These are phyloP conservation scores for Lutjanus erythropterus DNA, from an alignment of 2,113 vertebrate genomes.

Conservation along the genomic window DNA sequence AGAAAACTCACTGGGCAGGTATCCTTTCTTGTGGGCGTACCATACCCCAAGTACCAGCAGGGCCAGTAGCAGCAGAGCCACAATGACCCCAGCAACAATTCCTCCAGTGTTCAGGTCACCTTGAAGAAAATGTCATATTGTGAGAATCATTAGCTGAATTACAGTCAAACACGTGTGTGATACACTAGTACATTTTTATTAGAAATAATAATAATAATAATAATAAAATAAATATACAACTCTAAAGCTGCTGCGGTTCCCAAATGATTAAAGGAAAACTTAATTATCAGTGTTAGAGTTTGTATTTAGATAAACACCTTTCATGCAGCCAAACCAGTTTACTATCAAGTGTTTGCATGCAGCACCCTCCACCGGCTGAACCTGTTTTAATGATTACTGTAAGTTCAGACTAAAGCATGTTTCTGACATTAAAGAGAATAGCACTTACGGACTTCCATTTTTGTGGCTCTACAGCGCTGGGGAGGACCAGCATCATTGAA, in stretches of 20 bases:
- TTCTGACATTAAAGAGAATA: background rate
- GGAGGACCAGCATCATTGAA: slow-evolving; percentile 72
- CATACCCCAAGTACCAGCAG: slow-evolving; percentile 79
- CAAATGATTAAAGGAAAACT: background rate
- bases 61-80: slow-evolving; percentile 78
- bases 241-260: background rate
- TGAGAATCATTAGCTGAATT: background rate
- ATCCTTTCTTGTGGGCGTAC: slow-evolving; percentile 91
- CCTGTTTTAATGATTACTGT: background rate
- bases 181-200: background rate
- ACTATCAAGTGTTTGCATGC: background rate
- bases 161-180: background rate
- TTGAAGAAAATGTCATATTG: slow-evolving; percentile 55
- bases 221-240: background rate
- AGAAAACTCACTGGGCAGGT: slow-evolving; percentile 88
- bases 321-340: slow-evolving; percentile 13
- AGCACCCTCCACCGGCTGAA: background rate
- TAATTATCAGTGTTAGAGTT: background rate
- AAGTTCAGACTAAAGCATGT: background rate
- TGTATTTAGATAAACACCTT: background rate
- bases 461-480: slow-evolving; percentile 57
- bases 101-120: slow-evolving; percentile 83
- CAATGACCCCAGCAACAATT: slow-evolving; percentile 83
- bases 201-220: too few species aligned
- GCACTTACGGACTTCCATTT: slow-evolving; percentile 84